Conservation (phyloP, 2,113 vertebrate species). For the Coracopsis vasa region DNA sequence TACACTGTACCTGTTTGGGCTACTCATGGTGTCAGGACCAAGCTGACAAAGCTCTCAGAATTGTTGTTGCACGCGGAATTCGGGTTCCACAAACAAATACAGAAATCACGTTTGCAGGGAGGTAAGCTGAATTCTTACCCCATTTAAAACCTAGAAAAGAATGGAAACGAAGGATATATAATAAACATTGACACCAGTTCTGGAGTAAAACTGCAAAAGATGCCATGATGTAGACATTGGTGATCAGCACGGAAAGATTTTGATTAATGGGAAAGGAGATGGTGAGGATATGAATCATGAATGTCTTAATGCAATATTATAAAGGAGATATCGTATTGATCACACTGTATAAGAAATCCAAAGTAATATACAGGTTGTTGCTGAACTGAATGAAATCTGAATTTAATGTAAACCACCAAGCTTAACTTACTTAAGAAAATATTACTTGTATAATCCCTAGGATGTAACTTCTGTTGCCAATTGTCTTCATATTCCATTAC, state of each 20-base stretch:
- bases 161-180: not conserved
- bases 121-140: slow-evolving; percentile 60
- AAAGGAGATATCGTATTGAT: not conserved
- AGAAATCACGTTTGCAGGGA: slow-evolving; percentile 81
- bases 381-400: not conserved
- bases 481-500: not conserved
- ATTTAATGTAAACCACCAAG: not conserved
- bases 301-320: not conserved
- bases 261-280: not conserved
- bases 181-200: not conserved
- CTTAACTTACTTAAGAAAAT: not conserved
- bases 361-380: not conserved
- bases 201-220: not conserved
- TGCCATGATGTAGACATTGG: not conserved
- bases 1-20: slow-evolving; percentile 81
- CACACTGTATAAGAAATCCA: not conserved
- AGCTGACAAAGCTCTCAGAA: slow-evolving; percentile 75
- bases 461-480: not conserved
- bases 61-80: slow-evolving; percentile 75
- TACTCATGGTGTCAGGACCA: slow-evolving; percentile 74
- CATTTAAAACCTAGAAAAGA: not conserved
- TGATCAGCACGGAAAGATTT: not conserved
- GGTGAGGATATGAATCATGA: not conserved
- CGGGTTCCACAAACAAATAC: slow-evolving; percentile 73
- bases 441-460: not conserved